phyloP scores from a whole-genome alignment of 1,140 invertebrate species.

The Cydia strobilella region DNA sequence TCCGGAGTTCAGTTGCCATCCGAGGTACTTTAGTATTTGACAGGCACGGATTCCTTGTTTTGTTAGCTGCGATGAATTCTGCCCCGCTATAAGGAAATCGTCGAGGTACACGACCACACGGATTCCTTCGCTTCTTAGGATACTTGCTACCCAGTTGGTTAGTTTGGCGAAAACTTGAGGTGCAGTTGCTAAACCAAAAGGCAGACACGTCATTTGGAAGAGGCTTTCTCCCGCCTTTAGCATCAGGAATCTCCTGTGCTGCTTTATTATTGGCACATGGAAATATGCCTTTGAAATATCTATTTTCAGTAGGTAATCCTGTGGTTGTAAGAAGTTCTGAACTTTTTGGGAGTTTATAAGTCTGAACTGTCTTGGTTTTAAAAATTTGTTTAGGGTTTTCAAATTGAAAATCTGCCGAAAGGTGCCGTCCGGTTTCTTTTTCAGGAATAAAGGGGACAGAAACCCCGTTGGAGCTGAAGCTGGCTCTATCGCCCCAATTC shows the following conservation, averaged over 20 bases:
- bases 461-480: constrained; percentile 36
- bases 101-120: constrained; percentile 45
- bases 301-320: constrained; percentile 37
- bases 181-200: constrained; percentile 47
- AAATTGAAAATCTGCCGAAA: constrained; percentile 45
- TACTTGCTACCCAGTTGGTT: constrained; percentile 45
- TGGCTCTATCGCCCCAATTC: not conserved
- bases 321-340: constrained; percentile 29
- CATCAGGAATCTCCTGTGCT: constrained; percentile 43
- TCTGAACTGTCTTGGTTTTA: constrained; percentile 39
- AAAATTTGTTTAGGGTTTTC: constrained; percentile 41
- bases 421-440: constrained; percentile 40
- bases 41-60: constrained; percentile 6
- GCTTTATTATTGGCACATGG: constrained; percentile 35
- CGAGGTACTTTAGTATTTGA: constrained; percentile 18
- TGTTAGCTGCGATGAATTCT: constrained; percentile 30
- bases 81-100: constrained; percentile 41
- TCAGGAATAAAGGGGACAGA: constrained; percentile 45
- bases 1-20: constrained; percentile 41
- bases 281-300: constrained; percentile 44
- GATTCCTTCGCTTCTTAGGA: constrained; percentile 35
- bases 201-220: constrained; percentile 47
- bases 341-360: constrained; percentile 39
- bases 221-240: constrained; percentile 32
- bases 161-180: constrained; percentile 47